Evolutionary conservation across 2,797 vertebrate genomes (phyloP), one percentile per base, ranked within the genome.

Genomic region (Loriculus beryllinus): DNA sequence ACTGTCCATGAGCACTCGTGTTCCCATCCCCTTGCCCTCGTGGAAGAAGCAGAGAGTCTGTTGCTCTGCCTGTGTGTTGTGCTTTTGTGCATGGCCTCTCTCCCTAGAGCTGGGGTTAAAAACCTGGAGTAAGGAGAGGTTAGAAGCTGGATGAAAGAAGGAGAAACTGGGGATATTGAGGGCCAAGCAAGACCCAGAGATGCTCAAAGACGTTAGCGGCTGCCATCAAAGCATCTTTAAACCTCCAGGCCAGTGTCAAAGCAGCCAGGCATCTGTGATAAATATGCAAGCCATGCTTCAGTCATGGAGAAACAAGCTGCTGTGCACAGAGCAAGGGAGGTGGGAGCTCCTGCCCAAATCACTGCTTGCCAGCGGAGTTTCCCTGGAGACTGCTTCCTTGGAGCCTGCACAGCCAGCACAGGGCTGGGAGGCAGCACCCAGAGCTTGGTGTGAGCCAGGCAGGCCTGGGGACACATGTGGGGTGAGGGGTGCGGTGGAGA

Each of bases 261-360:
- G 79, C 89, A 92, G 40, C 47, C 28, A 51, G 56, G 82, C 68
- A 59, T 29, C 85, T 83, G 79, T 3, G 9, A 86, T 90, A 91
- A 95, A 90, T 91, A 95, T 56, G 79, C 94, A 95, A 90, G 71
- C 82, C 85, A 86, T 8, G 28, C 85, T 95, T 83, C 76, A 51
- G 52, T 10, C 68, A 3, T 40, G 71, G 82, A 79, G 60, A 95
- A 94, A 83, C 67, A 92, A 77, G 65, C 62, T 90, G 72, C 60
- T 86, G 85, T 90, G 64, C 62, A 43, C 0, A 0, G 71, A 82
- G 76, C 33, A 82, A 72, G 52, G 88, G 81, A 95, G 91, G 91
- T 84, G 91, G 94, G 93, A 95, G 76, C 80, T 95, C 86, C 93
- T 92, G 92, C 69, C 87, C 72, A 80, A 91, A 91, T 90, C 79